Evolutionary conservation across 2,888 invertebrate genomes (phyloP), one percentile per base, ranked within the genome.

Genomic region (Trissonchulus latispiculum): DNA sequence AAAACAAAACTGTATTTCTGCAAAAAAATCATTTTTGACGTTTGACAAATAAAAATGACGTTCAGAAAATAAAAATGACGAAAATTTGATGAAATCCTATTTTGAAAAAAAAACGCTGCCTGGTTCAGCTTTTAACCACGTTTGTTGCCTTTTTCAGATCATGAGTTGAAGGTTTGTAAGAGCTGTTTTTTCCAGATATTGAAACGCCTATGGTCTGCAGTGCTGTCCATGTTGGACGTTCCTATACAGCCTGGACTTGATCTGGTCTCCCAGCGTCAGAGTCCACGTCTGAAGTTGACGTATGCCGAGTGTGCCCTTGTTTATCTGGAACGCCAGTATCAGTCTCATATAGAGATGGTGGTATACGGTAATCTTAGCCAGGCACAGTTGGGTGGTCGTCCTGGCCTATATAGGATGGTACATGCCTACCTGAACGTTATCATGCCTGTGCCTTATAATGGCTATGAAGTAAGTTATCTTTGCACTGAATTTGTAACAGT

Each of bases 321-420:
- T 8, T 48, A 15, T 48, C 48, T 48, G 48, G 8, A 48, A 48
- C 48, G 23, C 8, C 48, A 48, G 69, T 93, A 93, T 81, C 90
- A 89, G 80, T 88, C 89, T 36, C 93, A 90, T 81, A 92, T 93
- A 91, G 88, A 88, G 71, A 90, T 89, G 36, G 89, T 91, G 1
- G 90, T 93, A 0, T 89, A 89, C 74, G 88, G 90, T 23, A 92
- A 94, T 83, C 87, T 94, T 31, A 88, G 89, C 0, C 88, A 89
- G 69, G 94, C 94, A 0, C 87, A 83, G 77, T 79, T 85, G 15
- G 95, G 95, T 0, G 95, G 95, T 0, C 88, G 91, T 67, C 95
- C 95, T 0, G 93, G 93, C 15, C 91, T 92, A 0, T 90, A 90
- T 78, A 90, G 91, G 18, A 85, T 94, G 33, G 92, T 95, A 0